Percentiles rank a stretch among this genome's conserved stretches.
Conservation (phyloP, 2,797 vertebrate genomes). For the Esox lucius region DNA sequence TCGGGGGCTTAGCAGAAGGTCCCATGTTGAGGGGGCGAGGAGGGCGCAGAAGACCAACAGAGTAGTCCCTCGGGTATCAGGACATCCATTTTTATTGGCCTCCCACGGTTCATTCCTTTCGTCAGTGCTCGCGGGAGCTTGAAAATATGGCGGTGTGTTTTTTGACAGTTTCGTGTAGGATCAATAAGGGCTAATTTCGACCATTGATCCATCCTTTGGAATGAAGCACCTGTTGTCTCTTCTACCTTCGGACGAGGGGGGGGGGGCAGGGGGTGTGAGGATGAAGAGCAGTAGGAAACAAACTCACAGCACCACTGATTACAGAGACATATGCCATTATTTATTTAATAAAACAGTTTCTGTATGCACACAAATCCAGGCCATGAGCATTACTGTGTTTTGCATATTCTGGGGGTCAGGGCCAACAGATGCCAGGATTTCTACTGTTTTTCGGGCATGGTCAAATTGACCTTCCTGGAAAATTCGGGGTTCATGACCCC, state of each 20-base stretch:
- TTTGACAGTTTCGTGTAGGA: not conserved
- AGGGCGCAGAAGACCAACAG: not conserved
- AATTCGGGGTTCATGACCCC: too few species aligned
- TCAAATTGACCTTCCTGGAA: too few species aligned
- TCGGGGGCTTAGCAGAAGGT: not conserved
- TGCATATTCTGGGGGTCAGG: too few species aligned
- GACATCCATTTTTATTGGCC: not conserved
- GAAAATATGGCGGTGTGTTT: not conserved
- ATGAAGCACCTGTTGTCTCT: constrained; percentile 2
- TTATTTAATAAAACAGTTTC: too few species aligned
- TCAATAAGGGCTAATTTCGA: not conserved
- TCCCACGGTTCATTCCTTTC: not conserved
- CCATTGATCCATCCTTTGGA: constrained; percentile 1
- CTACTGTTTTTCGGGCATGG: too few species aligned
- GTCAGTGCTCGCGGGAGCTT: not conserved
- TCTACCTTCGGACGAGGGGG: not conserved
- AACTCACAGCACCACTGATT: not conserved
- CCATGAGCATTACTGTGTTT: too few species aligned
- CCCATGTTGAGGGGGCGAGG: not conserved
- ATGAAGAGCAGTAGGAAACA: not conserved
- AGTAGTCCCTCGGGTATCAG: too few species aligned
- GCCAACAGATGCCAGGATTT: too few species aligned
- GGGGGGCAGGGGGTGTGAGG: not conserved
- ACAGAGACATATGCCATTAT: not conserved
- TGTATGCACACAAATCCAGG: too few species aligned